phyloP scores from a whole-genome alignment of 2,888 invertebrate genomes.

The Chrysolina oricalcia region DNA sequence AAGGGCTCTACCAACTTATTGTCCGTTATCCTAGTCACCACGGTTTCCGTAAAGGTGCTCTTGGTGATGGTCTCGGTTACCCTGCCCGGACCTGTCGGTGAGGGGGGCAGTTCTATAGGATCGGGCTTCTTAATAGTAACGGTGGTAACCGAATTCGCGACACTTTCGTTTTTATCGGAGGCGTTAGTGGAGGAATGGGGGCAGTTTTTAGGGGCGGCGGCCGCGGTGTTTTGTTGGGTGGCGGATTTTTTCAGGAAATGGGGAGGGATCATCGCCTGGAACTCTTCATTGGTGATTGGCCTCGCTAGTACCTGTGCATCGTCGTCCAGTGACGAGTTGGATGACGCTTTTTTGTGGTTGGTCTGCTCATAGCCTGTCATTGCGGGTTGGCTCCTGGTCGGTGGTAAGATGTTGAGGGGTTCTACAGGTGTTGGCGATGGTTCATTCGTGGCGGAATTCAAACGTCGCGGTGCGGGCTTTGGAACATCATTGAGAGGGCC shows the following conservation, averaged over 20 bases:
- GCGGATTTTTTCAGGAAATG: conserved; percentile 80
- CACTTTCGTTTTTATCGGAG: conserved; percentile 67
- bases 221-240: conserved; percentile 47
- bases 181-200: conserved; percentile 55
- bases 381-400: conserved; percentile 36
- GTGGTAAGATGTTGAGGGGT: conserved; percentile 1
- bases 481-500: conserved; percentile 63
- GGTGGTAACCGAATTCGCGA: conserved; percentile 78
- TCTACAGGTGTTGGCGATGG: conserved; percentile 33
- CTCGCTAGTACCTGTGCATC: conserved; percentile 77
- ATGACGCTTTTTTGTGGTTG: conserved; percentile 71
- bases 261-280: conserved; percentile 95
- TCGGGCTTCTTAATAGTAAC: conserved; percentile 88
- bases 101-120: conserved; percentile 84
- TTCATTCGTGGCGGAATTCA: conserved; percentile 54
- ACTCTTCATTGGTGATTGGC: conserved; percentile 94
- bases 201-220: conserved; percentile 65
- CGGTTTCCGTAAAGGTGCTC: conserved; percentile 96
- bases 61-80: conserved; percentile 97
- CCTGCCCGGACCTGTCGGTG: conserved; percentile 87
- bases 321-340: conserved; percentile 74
- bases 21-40: conserved; percentile 94
- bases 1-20: conserved; percentile 90
- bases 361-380: conserved; percentile 59
- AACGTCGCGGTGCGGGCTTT: conserved; percentile 66